These are phyloP conservation scores for Hymenopus coronatus DNA, from an alignment of 2,888 invertebrate genomes.

Conservation along the genomic window DNA sequence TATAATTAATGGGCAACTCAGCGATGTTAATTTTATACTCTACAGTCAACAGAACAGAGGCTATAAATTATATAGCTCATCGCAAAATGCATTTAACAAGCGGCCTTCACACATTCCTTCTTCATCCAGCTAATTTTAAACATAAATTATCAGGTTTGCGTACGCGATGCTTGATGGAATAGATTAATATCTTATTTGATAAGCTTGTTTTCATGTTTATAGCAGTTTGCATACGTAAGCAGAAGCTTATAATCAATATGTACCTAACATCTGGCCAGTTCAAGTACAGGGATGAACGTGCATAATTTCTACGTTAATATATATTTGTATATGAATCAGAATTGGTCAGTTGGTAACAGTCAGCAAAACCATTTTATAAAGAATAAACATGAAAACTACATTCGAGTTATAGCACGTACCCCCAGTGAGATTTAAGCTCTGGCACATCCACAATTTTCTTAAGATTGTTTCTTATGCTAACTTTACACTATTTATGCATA, in stretches of 20 bases:
- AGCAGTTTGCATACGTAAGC: neutral
- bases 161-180: neutral
- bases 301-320: too few relatives aligned
- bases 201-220: neutral
- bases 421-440: too few relatives aligned
- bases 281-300: too few relatives aligned
- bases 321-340: too few relatives aligned
- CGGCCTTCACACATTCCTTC: neutral
- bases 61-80: neutral
- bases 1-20: neutral
- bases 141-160: neutral
- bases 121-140: neutral
- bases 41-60: neutral
- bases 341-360: too few relatives aligned
- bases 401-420: too few relatives aligned
- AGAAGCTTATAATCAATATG: neutral
- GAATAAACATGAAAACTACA: too few relatives aligned
- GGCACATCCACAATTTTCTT: too few relatives aligned
- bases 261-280: too few relatives aligned
- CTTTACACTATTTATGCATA: too few relatives aligned
- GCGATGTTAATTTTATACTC: neutral
- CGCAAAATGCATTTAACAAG: neutral
- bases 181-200: neutral
- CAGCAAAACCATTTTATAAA: too few relatives aligned
- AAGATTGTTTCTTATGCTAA: too few relatives aligned